A percentile compares a stretch with the other conserved stretches of the same genome.
These are phyloP conservation scores for Pseudomyrmex cubaensis DNA, from an alignment of 1,140 invertebrate species.

Conservation along the genomic window DNA sequence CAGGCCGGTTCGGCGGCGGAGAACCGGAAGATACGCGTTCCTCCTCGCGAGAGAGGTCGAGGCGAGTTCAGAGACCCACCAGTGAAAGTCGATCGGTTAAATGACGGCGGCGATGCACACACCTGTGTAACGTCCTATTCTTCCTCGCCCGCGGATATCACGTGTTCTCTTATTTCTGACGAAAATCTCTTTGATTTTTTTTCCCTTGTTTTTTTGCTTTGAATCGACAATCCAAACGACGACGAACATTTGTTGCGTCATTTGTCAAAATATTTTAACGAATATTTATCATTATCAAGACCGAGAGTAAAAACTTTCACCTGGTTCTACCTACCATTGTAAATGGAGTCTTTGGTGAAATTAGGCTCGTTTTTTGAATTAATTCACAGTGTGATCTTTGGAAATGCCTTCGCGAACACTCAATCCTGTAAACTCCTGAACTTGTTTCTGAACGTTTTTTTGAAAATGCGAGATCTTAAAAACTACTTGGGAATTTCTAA, in stretches of 20 bases:
- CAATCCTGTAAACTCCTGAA: too few relatives aligned
- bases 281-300: background rate
- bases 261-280: background rate
- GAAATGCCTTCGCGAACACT: too few relatives aligned
- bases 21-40: conserved; percentile 62
- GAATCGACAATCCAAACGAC: background rate
- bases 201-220: background rate
- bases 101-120: conserved; percentile 61
- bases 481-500: too few relatives aligned
- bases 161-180: conserved; percentile 5
- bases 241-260: background rate
- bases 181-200: conserved; percentile 42
- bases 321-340: too few relatives aligned
- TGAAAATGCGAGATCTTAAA: too few relatives aligned
- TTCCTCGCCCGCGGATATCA: conserved; percentile 9
- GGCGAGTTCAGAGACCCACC: conserved; percentile 76
- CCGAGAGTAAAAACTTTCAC: too few relatives aligned
- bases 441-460: too few relatives aligned
- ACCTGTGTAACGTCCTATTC: conserved; percentile 66
- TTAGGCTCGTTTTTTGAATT: too few relatives aligned
- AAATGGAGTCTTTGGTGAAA: too few relatives aligned
- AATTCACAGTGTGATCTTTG: too few relatives aligned
- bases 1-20: conserved; percentile 30
- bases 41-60: conserved; percentile 32
- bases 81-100: conserved; percentile 78